A percentile compares a stretch with the other conserved stretches of the same genome.
These are phyloP conservation scores for Crypturellus undulatus DNA, from an alignment of 2,113 vertebrate genomes.

Conservation along the genomic window DNA sequence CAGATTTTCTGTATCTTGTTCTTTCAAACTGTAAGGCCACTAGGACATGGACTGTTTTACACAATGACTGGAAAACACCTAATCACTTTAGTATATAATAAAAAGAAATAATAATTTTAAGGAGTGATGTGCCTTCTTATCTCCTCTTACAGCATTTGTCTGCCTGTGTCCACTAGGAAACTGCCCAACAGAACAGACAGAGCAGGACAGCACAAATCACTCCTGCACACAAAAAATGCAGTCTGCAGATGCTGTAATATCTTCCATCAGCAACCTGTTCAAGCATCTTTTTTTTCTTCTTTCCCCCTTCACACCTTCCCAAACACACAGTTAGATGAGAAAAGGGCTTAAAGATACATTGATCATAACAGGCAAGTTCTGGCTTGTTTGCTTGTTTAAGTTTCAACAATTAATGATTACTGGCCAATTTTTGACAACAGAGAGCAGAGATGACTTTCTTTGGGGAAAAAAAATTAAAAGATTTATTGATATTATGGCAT, in stretches of 20 bases:
- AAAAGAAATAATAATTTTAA: neutral
- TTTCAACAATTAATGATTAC: neutral
- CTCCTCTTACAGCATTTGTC: neutral
- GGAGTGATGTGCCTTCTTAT: neutral
- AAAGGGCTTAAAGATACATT: neutral
- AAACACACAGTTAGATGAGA: neutral
- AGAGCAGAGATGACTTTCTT: neutral
- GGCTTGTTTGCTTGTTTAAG: neutral
- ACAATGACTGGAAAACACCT: neutral
- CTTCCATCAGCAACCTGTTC: neutral
- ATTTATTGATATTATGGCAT: neutral
- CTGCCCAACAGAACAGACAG: neutral
- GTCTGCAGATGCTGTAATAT: neutral
- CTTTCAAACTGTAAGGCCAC: neutral
- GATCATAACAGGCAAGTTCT: neutral
- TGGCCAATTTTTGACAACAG: neutral
- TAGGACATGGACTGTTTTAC: neutral
- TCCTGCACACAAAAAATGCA: neutral
- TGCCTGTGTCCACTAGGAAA: neutral
- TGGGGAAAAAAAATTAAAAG: neutral
- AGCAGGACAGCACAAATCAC: neutral
- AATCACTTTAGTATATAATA: neutral
- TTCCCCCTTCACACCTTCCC: neutral
- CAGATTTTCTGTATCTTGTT: neutral
- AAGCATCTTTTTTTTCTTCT: neutral